A percentile compares a stretch with the other conserved stretches of the same genome.
Conservation (phyloP, 2,113 vertebrate genomes). For the Cavia aperea region DNA sequence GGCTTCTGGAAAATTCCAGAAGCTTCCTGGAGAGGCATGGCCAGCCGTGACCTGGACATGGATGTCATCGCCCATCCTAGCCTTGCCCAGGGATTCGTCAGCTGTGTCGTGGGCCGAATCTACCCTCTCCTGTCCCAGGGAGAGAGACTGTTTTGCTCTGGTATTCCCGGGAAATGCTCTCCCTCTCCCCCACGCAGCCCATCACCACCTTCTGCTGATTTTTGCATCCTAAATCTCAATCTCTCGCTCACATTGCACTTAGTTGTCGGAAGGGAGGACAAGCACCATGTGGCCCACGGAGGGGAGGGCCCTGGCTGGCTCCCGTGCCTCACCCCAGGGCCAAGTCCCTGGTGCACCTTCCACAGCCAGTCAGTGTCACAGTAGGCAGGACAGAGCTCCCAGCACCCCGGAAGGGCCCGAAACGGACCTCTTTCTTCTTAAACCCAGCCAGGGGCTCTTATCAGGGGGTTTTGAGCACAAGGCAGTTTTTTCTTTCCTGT, state of each 20-base stretch:
- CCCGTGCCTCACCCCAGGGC: neutral
- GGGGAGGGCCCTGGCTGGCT: neutral
- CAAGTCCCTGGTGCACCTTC: neutral
- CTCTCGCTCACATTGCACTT: neutral
- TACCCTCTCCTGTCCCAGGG: neutral
- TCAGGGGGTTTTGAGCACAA: neutral
- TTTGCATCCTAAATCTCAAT: neutral
- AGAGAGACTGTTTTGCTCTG: neutral
- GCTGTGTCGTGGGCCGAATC: neutral
- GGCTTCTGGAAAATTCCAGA: neutral
- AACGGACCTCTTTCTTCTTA: neutral
- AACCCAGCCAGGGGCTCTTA: neutral
- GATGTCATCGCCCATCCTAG: neutral
- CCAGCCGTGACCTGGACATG: neutral
- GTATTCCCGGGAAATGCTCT: neutral
- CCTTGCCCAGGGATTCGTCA: neutral
- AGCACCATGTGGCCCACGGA: neutral
- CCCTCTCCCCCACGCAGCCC: neutral
- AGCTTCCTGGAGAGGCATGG: neutral
- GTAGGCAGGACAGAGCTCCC: too few species aligned
- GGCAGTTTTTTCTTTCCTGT: neutral
- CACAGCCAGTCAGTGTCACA: neutral
- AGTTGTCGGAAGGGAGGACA: too few species aligned
- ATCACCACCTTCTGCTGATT: neutral
- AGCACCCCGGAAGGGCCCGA: too few species aligned